Evolutionary conservation across 2,888 invertebrate genomes (phyloP).

Genomic region (Cosmorhoe ocellata): DNA sequence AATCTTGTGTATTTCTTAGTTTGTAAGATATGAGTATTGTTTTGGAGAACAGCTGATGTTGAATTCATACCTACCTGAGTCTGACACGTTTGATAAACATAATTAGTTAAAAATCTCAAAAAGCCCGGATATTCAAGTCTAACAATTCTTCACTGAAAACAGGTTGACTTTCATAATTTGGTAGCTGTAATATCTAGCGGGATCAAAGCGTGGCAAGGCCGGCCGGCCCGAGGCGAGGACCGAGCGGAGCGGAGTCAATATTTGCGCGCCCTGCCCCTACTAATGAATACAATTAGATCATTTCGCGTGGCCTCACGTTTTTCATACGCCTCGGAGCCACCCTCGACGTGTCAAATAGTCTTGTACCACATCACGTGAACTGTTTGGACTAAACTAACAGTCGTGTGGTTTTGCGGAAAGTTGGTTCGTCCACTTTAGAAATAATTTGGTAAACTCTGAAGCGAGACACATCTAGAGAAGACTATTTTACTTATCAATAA

Average conservation of each 20-base stretch:
- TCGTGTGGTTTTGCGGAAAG: constrained; percentile 10
- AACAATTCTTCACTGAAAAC: constrained; percentile 2
- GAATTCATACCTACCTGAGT: no score
- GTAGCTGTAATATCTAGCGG: constrained; percentile 28
- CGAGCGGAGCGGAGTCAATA: constrained; percentile 70
- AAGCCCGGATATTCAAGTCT: not conserved
- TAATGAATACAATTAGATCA: constrained; percentile 83
- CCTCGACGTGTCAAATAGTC: constrained; percentile 65
- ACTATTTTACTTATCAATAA: no score
- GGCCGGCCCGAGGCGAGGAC: constrained; percentile 51
- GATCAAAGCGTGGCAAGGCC: constrained; percentile 39
- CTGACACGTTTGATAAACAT: not conserved
- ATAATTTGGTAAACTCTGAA: not conserved
- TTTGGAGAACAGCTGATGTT: no score
- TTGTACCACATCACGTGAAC: constrained; percentile 53
- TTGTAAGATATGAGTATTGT: no score
- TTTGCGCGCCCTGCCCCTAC: constrained; percentile 76
- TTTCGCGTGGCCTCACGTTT: constrained; percentile 81
- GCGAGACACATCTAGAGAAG: not conserved
- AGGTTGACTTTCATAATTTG: constrained; percentile 27
- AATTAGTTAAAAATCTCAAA: not conserved
- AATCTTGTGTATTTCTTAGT: no score
- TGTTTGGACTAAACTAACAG: constrained; percentile 12
- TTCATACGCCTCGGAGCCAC: constrained; percentile 65
- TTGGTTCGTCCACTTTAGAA: constrained; percentile 1